Evolutionary conservation across 2,797 vertebrate genomes (phyloP), one percentile per base, ranked within the genome.

Genomic region (Semaprochilodus insignis): DNA sequence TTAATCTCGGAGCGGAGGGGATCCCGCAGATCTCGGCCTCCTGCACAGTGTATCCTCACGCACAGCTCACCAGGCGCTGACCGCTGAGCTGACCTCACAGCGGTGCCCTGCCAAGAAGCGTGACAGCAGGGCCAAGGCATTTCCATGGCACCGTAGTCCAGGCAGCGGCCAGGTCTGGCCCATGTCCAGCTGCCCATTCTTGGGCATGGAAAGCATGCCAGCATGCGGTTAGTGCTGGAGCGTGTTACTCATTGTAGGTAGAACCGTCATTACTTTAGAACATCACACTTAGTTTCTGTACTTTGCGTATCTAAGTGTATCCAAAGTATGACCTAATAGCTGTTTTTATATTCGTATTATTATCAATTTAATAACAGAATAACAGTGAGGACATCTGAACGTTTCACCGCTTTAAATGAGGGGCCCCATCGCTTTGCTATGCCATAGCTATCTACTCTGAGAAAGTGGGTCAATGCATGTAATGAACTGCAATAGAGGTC

Each of bases 1-100:
- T 94, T 93, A 93, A 85, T 83, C 83, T 74, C 85, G 83, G 78
- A 91, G 90, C 88, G 8, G 31, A 90, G 73, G 92, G 90, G 87
- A 92, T 90, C 87, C 90, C 73, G 85, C 87, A 80, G 51, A 79
- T 83, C 70, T 83, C 13, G 66, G 23, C 4, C 15, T 57, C 44
- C 62, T 31, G 44, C 44, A 48, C 65, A 83, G 27, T 40, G 44
- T 52, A 27, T 31, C 44, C 62, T 31, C 54, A 48, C 60, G 21
- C 65, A 77, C 65, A 77, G 60, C 60, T 62, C 66, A 70, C 40
- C 48, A 17, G 23, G 40, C n/a, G 6, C 36, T 36, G 54, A 52
- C 17, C n/a, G 52, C 8, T 25, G 17, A 71, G 17, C 66, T 72
- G 16, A 36, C 6, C 40, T 81, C 52, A 48, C 2, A 10, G 16